phyloP scores from a whole-genome alignment of 2,888 invertebrate species.

The Tetheella fluctuosa region DNA sequence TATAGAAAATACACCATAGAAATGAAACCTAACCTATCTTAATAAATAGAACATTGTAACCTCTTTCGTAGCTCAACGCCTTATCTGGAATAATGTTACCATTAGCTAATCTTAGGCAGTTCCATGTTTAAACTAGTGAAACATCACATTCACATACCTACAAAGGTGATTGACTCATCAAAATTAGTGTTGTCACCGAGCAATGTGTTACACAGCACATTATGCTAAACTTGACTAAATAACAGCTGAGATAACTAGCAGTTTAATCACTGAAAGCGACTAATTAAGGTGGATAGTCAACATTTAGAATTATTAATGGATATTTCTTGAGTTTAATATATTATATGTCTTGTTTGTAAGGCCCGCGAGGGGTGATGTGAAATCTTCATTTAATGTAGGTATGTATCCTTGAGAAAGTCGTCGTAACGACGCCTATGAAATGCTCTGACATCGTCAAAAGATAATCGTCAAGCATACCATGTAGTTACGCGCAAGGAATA shows the following conservation, averaged over 20 bases:
- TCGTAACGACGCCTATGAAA: slow-evolving; percentile 11
- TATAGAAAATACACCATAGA: no score
- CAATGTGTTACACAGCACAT: neutral
- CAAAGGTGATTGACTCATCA: neutral
- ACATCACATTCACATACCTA: no score
- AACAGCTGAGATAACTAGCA: neutral
- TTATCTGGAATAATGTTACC: neutral
- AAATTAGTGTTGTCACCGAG: neutral
- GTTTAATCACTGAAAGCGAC: no score
- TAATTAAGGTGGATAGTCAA: no score
- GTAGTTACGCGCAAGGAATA: neutral
- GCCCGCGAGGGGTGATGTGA: neutral
- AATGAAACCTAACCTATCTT: neutral
- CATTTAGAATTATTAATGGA: no score
- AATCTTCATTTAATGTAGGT: neutral
- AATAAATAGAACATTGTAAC: neutral
- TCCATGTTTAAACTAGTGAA: neutral
- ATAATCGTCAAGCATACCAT: slow-evolving; percentile 13
- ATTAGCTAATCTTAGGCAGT: neutral
- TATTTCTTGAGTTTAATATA: no score
- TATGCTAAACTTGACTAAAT: neutral
- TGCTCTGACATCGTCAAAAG: slow-evolving; percentile 13
- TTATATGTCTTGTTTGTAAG: neutral
- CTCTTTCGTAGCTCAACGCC: neutral
- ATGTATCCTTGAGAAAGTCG: slow-evolving; percentile 11